Conservation (phyloP, 1,140 invertebrate genomes). For the Lutraria rhynchaena region DNA sequence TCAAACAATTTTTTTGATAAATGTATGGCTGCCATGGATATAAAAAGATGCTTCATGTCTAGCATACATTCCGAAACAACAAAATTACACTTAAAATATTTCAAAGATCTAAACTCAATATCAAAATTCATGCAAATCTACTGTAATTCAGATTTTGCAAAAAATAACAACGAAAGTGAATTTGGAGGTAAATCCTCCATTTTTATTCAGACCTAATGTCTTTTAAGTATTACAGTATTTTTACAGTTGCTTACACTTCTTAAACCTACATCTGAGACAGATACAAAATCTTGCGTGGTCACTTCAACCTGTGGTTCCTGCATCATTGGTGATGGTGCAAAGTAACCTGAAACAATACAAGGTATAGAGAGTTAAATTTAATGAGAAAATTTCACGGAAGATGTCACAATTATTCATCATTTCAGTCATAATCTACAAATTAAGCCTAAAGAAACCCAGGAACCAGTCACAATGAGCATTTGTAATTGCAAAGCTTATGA, state of each 20-base stretch:
- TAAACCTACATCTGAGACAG: background rate
- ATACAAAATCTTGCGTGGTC: slow-evolving; percentile 32
- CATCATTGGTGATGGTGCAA: slow-evolving; percentile 12
- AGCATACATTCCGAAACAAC: no score
- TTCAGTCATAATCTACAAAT: no score
- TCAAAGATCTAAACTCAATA: background rate
- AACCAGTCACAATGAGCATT: background rate
- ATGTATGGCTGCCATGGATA: no score
- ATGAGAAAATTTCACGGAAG: no score
- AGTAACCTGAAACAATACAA: slow-evolving; percentile 34
- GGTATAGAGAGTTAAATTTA: no score
- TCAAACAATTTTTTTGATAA: no score
- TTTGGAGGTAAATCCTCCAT: background rate
- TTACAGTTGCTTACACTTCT: background rate
- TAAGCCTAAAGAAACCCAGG: background rate
- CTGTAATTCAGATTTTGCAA: background rate
- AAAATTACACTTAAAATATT: no score
- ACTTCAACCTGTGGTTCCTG: slow-evolving; percentile 36
- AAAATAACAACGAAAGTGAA: background rate
- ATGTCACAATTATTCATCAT: no score
- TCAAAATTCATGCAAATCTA: background rate
- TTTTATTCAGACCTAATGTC: background rate
- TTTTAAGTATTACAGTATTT: slow-evolving; percentile 2
- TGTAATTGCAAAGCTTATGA: no score
- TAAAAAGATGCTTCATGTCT: no score